Evolutionary conservation across 2,113 vertebrate genomes (phyloP).

Genomic region (Poeciliopsis prolifica): DNA sequence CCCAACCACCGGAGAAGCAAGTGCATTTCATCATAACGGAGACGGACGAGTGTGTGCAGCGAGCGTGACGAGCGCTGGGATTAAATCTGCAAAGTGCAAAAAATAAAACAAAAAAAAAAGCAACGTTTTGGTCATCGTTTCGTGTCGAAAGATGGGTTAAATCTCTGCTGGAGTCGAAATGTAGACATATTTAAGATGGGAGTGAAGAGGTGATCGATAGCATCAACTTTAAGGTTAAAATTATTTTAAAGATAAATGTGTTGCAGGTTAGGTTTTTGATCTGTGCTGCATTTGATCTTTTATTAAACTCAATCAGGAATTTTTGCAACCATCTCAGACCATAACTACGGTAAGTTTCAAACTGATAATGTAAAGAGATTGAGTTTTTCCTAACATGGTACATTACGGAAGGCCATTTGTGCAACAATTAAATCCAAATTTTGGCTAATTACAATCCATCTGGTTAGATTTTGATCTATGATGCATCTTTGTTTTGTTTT

Average conservation of each 20-base stretch:
- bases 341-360: not conserved
- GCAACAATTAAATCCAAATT: too few species aligned
- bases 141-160: not conserved
- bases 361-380: too few species aligned
- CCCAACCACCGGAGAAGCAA: conserved; percentile 56
- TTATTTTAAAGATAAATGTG: not conserved
- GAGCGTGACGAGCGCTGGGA: conserved; percentile 23
- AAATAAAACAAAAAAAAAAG: conserved; percentile 5
- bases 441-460: too few species aligned
- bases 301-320: not conserved
- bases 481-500: too few species aligned
- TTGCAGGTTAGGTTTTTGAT: too few species aligned
- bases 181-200: not conserved
- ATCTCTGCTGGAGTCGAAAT: not conserved
- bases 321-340: not conserved
- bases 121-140: not conserved
- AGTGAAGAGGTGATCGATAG: not conserved
- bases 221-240: not conserved
- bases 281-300: not conserved
- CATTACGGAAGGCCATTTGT: too few species aligned
- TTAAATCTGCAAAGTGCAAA: conserved; percentile 29
- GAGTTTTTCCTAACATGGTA: too few species aligned
- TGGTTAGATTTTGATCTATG: too few species aligned
- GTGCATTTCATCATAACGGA: conserved; percentile 54
- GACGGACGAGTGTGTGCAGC: conserved; percentile 24